These are phyloP conservation scores for Cosmia pyralina DNA, from an alignment of 2,888 invertebrate genomes.

Conservation along the genomic window DNA sequence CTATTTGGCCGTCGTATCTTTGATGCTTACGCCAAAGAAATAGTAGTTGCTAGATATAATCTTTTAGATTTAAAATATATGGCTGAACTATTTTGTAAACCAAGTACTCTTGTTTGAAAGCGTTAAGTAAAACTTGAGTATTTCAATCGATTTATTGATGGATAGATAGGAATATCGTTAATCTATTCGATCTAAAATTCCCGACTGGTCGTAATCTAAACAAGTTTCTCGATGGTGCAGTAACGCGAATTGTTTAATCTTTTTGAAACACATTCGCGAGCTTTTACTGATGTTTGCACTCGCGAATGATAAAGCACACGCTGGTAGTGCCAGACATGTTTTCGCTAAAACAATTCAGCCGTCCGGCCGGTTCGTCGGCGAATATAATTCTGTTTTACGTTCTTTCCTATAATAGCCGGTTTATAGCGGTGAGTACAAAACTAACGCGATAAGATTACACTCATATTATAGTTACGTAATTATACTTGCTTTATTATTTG, in stretches of 20 bases:
- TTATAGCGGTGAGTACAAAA: conserved; percentile 43
- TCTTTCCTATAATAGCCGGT: conserved; percentile 64
- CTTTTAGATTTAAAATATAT: neutral
- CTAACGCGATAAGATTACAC: conserved; percentile 48
- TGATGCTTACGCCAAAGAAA: conserved; percentile 60
- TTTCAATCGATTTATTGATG: conserved; percentile 46
- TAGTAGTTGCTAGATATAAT: conserved; percentile 17
- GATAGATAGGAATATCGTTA: conserved; percentile 50
- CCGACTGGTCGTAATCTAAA: conserved; percentile 63
- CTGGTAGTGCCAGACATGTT: conserved; percentile 76
- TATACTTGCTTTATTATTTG: conserved; percentile 19
- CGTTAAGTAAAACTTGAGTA: conserved; percentile 28
- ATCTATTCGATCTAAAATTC: conserved; percentile 59
- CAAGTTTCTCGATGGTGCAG: conserved; percentile 67
- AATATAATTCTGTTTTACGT: conserved; percentile 70
- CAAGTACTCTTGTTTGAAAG: conserved; percentile 3
- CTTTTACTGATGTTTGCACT: conserved; percentile 81
- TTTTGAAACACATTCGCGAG: conserved; percentile 71
- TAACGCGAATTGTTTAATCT: conserved; percentile 75
- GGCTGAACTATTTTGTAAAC: conserved; percentile 2
- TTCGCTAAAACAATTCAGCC: conserved; percentile 75
- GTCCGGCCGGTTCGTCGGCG: conserved; percentile 59
- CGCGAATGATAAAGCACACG: conserved; percentile 82
- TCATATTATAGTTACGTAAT: conserved; percentile 42
- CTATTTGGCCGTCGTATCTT: conserved; percentile 42